Conservation (phyloP, 53 echinoderm and acorn worm genomes). For the Crossaster papposus region DNA sequence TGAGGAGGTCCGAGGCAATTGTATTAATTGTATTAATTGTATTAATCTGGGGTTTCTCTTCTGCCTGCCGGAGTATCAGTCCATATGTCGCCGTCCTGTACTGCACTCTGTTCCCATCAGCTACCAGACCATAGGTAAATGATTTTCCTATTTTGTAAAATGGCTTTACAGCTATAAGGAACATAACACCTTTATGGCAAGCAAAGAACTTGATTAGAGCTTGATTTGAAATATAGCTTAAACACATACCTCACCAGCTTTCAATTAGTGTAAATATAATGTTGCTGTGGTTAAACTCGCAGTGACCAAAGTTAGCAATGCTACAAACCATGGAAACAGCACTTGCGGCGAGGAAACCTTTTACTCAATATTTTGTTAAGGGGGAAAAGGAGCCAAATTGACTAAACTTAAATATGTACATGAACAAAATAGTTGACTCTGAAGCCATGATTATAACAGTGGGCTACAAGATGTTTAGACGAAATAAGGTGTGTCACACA, state of each 20-base stretch:
- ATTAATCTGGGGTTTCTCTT: background rate
- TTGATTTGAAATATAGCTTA: too few species aligned
- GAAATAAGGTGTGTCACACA: too few species aligned
- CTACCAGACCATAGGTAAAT: constrained; percentile 37
- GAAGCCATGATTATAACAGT: too few species aligned
- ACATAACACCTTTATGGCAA: background rate
- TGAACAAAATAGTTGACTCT: too few species aligned
- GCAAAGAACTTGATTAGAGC: too few species aligned
- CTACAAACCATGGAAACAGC: background rate
- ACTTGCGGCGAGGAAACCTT: background rate
- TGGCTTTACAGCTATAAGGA: background rate
- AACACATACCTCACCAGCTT: too few species aligned
- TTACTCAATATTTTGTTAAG: background rate
- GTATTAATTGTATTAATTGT: too few species aligned
- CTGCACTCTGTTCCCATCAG: constrained; percentile 19
- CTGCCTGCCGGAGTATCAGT: background rate
- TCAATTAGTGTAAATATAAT: too few species aligned
- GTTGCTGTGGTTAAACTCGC: background rate
- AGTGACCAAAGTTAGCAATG: background rate
- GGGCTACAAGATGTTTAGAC: too few species aligned
- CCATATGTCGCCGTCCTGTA: constrained; percentile 37
- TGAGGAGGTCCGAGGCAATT: too few species aligned
- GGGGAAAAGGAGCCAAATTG: too few species aligned
- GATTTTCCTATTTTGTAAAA: background rate
- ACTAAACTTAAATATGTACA: too few species aligned